Evolutionary conservation across 1,140 invertebrate species (phyloP), one percentile per base, ranked within the genome.

Genomic region (Polypedilum vanderplanki): DNA sequence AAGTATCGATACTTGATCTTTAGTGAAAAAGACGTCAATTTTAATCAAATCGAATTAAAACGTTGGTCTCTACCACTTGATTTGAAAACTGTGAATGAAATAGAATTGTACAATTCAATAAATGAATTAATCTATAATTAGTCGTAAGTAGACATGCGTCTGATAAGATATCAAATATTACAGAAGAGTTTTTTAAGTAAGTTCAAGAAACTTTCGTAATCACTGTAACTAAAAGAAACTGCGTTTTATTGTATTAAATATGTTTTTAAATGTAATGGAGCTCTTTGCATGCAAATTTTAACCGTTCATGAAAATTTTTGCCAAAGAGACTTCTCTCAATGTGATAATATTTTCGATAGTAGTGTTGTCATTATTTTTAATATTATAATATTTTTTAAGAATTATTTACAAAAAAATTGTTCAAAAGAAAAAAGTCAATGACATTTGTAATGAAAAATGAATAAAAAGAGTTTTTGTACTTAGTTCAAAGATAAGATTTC

Each of bases 261-360:
- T 74, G 79, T 82, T 0, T 67, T 86, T 10, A 79, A 84, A 40
- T 81, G 86, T 77, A 80, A 83, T 75, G 84, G 84, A 20, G 84
- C 84, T 10, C 75, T 77, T 0, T 83, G 85, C 74, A 81, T 86
- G 73, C 80, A 82, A 75, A 81, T 81, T 74, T 80, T 83, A 0
- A 75, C 79, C 15, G 77, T 83, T 0, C 78, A 80, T 17, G 78
- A 82, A 80, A 79, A 74, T 65, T 74, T 74, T 17, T 22, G 81
- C 1, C 77, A 79, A 12, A 76, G 73, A 41, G 74, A 75, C 24
- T 3, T 78, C 78, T 65, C 22, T 82, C 70, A 81, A 82, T 74
- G 57, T 80, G 4, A 70, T 57, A 12, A 12, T 3, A 57, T 57
- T 57, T 57, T 15, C 15, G 12, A 4, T 57, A 1, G 10, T 57